Conservation (phyloP, 2,113 vertebrate species). For the Menidia beryllina region DNA sequence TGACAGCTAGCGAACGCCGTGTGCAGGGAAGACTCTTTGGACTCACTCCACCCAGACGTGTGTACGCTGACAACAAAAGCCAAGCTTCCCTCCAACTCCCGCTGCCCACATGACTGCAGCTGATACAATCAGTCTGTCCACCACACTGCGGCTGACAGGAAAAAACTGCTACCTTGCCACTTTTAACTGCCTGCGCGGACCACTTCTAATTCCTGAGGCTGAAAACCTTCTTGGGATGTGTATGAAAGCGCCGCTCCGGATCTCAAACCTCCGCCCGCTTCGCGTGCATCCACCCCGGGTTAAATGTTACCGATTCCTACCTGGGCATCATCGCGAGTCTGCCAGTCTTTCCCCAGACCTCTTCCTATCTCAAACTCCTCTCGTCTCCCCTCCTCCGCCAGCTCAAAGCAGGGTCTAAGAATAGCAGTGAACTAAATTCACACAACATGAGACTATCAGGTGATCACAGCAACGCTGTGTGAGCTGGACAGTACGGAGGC, state of each 20-base stretch:
- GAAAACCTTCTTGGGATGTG: neutral
- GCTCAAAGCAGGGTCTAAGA: conserved; percentile 89
- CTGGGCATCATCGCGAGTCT: conserved; percentile 85
- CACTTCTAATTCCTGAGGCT: neutral
- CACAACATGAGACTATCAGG: conserved; percentile 95
- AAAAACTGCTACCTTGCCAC: conserved; percentile 4
- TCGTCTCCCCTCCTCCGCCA: conserved; percentile 66
- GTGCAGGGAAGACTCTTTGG: conserved; percentile 26
- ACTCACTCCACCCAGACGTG: conserved; percentile 16
- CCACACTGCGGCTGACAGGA: neutral
- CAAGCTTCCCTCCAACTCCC: conserved; percentile 8
- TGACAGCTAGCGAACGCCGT: neutral
- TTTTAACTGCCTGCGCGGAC: neutral
- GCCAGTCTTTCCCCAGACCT: conserved; percentile 74
- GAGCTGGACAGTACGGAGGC: conserved; percentile 72
- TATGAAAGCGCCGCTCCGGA: neutral
- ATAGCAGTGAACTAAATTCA: conserved; percentile 92
- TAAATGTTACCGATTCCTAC: conserved; percentile 76
- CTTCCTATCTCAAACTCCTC: conserved; percentile 69
- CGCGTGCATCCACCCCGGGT: conserved; percentile 20
- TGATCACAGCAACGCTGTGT: conserved; percentile 85
- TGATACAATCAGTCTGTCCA: conserved; percentile 13
- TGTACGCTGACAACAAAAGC: conserved; percentile 4
- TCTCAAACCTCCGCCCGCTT: conserved; percentile 7
- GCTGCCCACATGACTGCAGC: conserved; percentile 17